A percentile compares a stretch with the other conserved stretches of the same genome.
phyloP scores from a whole-genome alignment of 2,113 vertebrate species.

The Engystomops pustulosus region DNA sequence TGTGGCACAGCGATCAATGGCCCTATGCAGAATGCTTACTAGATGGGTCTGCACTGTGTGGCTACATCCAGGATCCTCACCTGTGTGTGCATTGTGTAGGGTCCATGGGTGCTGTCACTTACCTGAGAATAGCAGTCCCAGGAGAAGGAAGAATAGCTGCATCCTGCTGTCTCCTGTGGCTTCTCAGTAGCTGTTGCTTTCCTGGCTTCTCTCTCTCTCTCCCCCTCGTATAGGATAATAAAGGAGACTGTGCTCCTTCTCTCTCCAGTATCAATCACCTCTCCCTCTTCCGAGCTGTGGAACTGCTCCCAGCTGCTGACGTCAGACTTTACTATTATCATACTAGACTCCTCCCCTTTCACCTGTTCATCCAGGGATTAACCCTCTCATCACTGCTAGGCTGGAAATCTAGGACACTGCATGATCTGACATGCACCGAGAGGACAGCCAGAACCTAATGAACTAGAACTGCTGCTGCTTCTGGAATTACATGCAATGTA shows the following conservation, averaged over 20 bases:
- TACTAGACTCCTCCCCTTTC: slow-evolving; percentile 35
- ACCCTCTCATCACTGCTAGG: not conserved
- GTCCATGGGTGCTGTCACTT: not conserved
- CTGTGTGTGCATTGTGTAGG: not conserved
- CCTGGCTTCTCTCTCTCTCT: not conserved
- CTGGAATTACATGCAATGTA: slow-evolving; percentile 33
- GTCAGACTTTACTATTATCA: slow-evolving; percentile 31
- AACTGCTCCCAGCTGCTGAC: slow-evolving; percentile 40
- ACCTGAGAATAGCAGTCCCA: slow-evolving; percentile 38
- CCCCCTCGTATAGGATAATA: too few relatives aligned
- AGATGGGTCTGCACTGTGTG: not conserved
- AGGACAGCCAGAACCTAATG: slow-evolving; percentile 17
- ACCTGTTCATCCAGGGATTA: slow-evolving; percentile 48
- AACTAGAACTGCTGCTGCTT: slow-evolving; percentile 6
- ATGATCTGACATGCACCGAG: slow-evolving; percentile 19
- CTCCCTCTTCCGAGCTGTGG: slow-evolving; percentile 32
- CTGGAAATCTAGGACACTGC: slow-evolving; percentile 38
- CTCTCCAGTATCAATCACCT: not conserved
- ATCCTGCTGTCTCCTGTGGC: slow-evolving; percentile 7
- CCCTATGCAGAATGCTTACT: not conserved
- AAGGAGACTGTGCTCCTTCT: not conserved
- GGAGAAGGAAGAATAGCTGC: not conserved
- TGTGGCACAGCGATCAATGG: not conserved
- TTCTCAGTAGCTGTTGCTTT: not conserved
- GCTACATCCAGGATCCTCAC: slow-evolving; percentile 1